Conservation (phyloP, 1,140 invertebrate genomes). For the Hypothenemus hampei region DNA sequence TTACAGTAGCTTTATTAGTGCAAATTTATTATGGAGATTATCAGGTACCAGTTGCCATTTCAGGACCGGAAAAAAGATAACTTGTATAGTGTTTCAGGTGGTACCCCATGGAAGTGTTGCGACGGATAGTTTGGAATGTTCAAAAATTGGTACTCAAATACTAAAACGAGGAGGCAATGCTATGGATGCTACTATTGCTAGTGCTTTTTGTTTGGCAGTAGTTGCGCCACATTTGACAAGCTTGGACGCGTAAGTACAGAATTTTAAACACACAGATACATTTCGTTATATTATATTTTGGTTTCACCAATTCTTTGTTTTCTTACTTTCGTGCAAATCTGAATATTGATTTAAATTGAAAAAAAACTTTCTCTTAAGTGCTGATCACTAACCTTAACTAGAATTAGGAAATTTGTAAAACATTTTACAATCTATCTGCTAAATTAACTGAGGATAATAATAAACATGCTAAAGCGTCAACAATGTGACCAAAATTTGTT, state of each 20-base stretch:
- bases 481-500: too few relatives aligned
- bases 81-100: slow-evolving; percentile 52
- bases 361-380: too few relatives aligned
- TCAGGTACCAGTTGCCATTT: slow-evolving; percentile 50
- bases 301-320: too few relatives aligned
- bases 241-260: slow-evolving; percentile 60
- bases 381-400: too few relatives aligned
- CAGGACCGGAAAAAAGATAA: neutral
- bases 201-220: slow-evolving; percentile 63
- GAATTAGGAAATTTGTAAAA: too few relatives aligned
- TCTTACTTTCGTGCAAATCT: too few relatives aligned
- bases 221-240: slow-evolving; percentile 63
- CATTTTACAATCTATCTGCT: too few relatives aligned
- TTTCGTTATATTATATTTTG: too few relatives aligned
- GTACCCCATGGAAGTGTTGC: slow-evolving; percentile 70
- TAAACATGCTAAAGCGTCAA: too few relatives aligned
- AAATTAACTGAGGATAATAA: too few relatives aligned
- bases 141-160: slow-evolving; percentile 61
- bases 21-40: slow-evolving; percentile 64
- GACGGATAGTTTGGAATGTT: slow-evolving; percentile 66
- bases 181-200: slow-evolving; percentile 63
- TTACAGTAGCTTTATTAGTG: slow-evolving; percentile 61
- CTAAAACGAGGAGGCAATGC: slow-evolving; percentile 64
- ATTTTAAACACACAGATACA: slow-evolving; percentile 3
- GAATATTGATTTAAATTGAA: too few relatives aligned